Evolutionary conservation across 2,113 vertebrate genomes (phyloP).

Genomic region (Penelope pileata): DNA sequence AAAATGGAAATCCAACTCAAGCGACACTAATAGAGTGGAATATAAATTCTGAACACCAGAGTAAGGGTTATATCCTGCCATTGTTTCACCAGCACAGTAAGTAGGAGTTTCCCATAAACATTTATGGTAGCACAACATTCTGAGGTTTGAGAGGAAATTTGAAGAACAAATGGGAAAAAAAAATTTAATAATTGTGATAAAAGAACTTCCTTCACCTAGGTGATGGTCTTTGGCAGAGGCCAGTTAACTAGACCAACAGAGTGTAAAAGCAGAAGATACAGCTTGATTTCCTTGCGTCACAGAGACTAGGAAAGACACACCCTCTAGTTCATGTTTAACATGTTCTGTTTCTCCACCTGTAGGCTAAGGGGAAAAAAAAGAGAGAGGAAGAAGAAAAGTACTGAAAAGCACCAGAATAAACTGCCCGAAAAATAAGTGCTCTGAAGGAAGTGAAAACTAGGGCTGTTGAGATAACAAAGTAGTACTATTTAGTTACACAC

Average conservation of each 20-base stretch:
- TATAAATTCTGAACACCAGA: constrained; percentile 38
- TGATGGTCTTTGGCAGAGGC: background rate
- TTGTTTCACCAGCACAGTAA: constrained; percentile 35
- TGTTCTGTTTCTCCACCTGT: background rate
- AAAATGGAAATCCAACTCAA: constrained; percentile 58
- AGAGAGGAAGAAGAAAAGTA: background rate
- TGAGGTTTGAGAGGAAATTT: constrained; percentile 20
- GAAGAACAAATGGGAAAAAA: constrained; percentile 6
- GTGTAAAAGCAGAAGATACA: background rate
- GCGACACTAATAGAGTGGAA: constrained; percentile 25
- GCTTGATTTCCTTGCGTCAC: background rate
- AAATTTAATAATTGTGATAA: background rate
- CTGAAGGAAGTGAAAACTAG: background rate
- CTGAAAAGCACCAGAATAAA: background rate
- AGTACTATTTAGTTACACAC: background rate
- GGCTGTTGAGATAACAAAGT: background rate
- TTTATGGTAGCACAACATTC: constrained; percentile 16
- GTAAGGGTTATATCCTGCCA: constrained; percentile 51
- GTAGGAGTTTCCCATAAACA: constrained; percentile 36
- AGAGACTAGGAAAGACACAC: background rate
- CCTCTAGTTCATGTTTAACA: background rate
- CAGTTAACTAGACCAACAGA: background rate
- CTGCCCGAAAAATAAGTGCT: background rate
- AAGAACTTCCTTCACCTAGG: background rate
- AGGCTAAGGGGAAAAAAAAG: background rate